Conservation (phyloP, 2,113 vertebrate species). For the Phyllopteryx taeniolatus region DNA sequence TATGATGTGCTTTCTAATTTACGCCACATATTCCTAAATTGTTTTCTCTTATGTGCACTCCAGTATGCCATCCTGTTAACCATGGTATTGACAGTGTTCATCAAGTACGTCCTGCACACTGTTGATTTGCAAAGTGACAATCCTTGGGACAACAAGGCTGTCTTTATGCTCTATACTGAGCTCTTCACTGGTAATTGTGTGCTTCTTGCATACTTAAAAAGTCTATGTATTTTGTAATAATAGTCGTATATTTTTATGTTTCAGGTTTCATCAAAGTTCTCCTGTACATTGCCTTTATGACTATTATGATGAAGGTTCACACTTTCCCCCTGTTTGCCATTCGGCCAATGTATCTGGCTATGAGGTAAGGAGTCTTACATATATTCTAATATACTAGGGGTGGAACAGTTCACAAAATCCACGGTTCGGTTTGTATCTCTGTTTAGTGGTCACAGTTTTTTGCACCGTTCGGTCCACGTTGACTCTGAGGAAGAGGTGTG, state of each 20-base stretch:
- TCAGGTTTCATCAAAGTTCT: conserved; percentile 95
- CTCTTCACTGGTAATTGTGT: conserved; percentile 84
- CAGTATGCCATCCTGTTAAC: conserved; percentile 96
- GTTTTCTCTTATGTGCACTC: not conserved
- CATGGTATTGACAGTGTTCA: conserved; percentile 93
- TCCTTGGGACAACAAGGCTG: conserved; percentile 97
- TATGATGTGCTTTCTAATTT: not conserved
- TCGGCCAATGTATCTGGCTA: conserved; percentile 98
- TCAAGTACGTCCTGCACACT: conserved; percentile 93
- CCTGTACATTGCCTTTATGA: conserved; percentile 97
- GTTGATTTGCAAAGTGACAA: conserved; percentile 93
- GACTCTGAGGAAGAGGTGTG: too few relatives aligned
- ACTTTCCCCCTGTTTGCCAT: conserved; percentile 97
- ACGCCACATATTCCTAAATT: not conserved
- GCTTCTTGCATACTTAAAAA: not conserved
- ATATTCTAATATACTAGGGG: not conserved
- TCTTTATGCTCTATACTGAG: conserved; percentile 97
- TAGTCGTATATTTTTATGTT: not conserved
- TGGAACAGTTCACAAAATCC: too few relatives aligned
- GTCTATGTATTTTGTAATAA: not conserved
- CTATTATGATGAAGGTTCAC: conserved; percentile 99
- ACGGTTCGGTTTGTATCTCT: too few relatives aligned
- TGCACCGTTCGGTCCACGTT: too few relatives aligned
- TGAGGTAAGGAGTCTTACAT: conserved; percentile 80
- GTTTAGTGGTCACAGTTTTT: too few relatives aligned